Base-by-base conservation (phyloP, 2,888 invertebrate genomes). In the Oxystoma pomonae region DNA sequence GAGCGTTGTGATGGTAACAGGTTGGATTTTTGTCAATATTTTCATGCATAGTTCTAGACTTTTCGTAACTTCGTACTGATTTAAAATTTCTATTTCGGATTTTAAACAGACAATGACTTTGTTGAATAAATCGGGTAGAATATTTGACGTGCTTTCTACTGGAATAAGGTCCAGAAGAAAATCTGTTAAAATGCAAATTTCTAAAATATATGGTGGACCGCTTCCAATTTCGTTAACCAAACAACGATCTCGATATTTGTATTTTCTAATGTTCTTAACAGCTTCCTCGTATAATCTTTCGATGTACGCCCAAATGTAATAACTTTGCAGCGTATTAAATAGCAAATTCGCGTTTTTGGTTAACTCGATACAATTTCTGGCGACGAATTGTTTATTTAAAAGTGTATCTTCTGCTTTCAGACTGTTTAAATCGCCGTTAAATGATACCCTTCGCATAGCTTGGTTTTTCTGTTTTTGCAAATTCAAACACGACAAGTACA, bases 301-400 rank as follows among this genome's bases (percentile, higher is more conserved):
- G 69, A 91, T 86, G 74, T 90, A 93, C 67, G 87, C 86, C 94
- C 95, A 95, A 62, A 94, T 88, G 74, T 92, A 94, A 63, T 88
- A 88, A n/a, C 90, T 89, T 75, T 94, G 92, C 66, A 94, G 83
- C 0, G 92, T 90, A 61, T 90, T 89, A 76, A 95, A 91, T 20
- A 95, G 80, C 67, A 94, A 81, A 80, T 94, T 94, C 1, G 92
- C 92, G 18, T 91, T 91, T 79, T 94, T 94, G 16, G 90, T 83
- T 52, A 93, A 84, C 75, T 94, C 94, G 69, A 84, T 83, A 61
- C 83, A 82, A 68, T 82, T 81, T 62, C 80, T 77, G n/a, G 75
- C 72, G 7, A 80, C 74, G 63, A 79, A 80, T 51, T 78, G 73
- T 67, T 78, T 78, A 56, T 74, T 76, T 60, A 80, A 69, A 20